A percentile compares a stretch with the other conserved stretches of the same genome.
phyloP scores from a whole-genome alignment of 1,140 invertebrate species.

The Drosophila quadrilineata region DNA sequence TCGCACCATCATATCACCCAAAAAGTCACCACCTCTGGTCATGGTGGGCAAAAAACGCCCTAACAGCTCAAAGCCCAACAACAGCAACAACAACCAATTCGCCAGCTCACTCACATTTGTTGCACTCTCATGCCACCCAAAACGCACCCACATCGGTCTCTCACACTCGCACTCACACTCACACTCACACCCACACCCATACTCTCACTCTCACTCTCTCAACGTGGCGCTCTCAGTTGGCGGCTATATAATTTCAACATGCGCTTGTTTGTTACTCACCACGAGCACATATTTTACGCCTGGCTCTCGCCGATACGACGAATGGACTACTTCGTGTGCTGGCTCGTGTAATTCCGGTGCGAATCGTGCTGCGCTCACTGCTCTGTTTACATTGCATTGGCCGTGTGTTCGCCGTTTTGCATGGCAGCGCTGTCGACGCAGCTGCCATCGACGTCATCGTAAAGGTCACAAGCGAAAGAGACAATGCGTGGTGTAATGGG shows the following conservation, averaged over 20 bases:
- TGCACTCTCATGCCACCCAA: slow-evolving; percentile 60
- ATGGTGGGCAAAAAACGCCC: too few relatives aligned
- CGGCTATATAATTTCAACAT: slow-evolving; percentile 27
- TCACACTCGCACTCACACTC: too few relatives aligned
- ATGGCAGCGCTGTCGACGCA: slow-evolving; percentile 35
- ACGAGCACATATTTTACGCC: neutral
- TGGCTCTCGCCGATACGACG: too few relatives aligned
- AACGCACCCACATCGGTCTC: too few relatives aligned
- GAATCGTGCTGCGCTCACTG: slow-evolving; percentile 26
- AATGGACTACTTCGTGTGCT: slow-evolving; percentile 1
- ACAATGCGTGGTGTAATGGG: neutral
- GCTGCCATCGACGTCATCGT: slow-evolving; percentile 62
- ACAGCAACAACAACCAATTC: too few relatives aligned
- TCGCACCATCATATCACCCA: too few relatives aligned
- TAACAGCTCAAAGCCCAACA: too few relatives aligned
- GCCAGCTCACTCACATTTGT: slow-evolving; percentile 70
- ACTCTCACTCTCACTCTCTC: too few relatives aligned
- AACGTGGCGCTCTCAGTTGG: too few relatives aligned
- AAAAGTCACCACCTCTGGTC: too few relatives aligned
- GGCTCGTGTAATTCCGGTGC: slow-evolving; percentile 1
- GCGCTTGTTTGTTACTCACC: slow-evolving; percentile 37
- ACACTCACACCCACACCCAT: too few relatives aligned
- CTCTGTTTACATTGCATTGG: slow-evolving; percentile 49
- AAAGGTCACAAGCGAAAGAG: slow-evolving; percentile 49
- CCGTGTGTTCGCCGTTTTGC: slow-evolving; percentile 14